Conservation (phyloP, 2,113 vertebrate genomes). For the Prionailurus bengalensis region DNA sequence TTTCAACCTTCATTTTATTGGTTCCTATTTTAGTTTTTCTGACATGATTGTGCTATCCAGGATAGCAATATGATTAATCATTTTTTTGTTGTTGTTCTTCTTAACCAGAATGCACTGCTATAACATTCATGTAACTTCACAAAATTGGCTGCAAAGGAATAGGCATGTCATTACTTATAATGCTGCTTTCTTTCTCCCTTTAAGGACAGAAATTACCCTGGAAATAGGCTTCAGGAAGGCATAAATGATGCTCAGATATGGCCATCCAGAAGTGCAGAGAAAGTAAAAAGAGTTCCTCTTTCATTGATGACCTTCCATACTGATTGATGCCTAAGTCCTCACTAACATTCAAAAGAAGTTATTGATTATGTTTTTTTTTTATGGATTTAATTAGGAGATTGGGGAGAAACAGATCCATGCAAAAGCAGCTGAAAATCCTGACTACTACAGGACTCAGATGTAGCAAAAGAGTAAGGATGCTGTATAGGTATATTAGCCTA, state of each 20-base stretch:
- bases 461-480: not conserved
- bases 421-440: not conserved
- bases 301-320: not conserved
- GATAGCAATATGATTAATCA: constrained; percentile 22
- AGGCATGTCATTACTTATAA: not conserved
- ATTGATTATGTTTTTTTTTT: not conserved
- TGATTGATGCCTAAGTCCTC: not conserved
- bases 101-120: not conserved
- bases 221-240: not conserved
- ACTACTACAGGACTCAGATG: not conserved
- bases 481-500: not conserved
- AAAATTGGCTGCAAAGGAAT: not conserved
- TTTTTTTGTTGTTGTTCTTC: not conserved
- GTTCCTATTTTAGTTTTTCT: constrained; percentile 11
- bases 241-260: not conserved
- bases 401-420: not conserved
- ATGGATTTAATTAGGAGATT: not conserved
- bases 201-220: not conserved
- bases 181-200: not conserved
- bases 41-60: not conserved
- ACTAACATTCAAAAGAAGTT: not conserved
- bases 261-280: not conserved
- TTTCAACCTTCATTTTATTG: not conserved
- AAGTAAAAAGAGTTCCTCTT: not conserved
- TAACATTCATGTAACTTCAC: not conserved